phyloP scores from a whole-genome alignment of 2,113 vertebrate genomes.

The Anolis sagrei region DNA sequence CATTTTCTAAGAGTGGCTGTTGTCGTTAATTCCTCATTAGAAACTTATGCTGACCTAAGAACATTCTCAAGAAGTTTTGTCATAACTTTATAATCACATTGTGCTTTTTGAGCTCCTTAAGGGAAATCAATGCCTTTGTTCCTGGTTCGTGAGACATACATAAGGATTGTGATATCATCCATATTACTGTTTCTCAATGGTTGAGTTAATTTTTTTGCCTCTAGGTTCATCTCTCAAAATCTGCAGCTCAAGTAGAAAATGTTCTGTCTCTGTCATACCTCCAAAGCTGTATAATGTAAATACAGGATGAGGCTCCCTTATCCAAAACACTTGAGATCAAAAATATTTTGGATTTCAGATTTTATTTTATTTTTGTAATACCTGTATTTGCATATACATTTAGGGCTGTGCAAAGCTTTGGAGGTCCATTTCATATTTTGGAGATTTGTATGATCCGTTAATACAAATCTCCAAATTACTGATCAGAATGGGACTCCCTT shows the following conservation, averaged over 20 bases:
- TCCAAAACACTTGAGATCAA: too few species aligned
- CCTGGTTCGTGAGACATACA: background rate
- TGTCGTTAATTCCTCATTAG: conserved; percentile 3
- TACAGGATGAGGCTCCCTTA: too few species aligned
- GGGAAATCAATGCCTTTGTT: background rate
- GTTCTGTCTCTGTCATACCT: background rate
- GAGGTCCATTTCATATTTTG: too few species aligned
- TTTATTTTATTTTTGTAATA: too few species aligned
- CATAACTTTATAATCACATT: background rate
- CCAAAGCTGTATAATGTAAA: too few species aligned
- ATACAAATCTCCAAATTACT: too few species aligned
- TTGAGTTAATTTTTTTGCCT: background rate
- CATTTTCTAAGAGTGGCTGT: conserved; percentile 35
- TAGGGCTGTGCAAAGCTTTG: too few species aligned
- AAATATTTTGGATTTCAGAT: too few species aligned
- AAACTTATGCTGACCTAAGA: conserved; percentile 21
- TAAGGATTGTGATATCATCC: background rate
- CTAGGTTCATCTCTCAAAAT: background rate
- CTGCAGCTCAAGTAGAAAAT: too few species aligned
- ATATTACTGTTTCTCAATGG: background rate
- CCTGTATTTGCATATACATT: too few species aligned
- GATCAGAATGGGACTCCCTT: too few species aligned
- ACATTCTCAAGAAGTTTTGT: conserved; percentile 21
- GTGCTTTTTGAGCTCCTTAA: background rate
- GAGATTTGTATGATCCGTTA: too few species aligned